These are phyloP conservation scores for Zhuqinia jingwanae DNA, from an alignment of 2,888 invertebrate genomes.

Conservation along the genomic window DNA sequence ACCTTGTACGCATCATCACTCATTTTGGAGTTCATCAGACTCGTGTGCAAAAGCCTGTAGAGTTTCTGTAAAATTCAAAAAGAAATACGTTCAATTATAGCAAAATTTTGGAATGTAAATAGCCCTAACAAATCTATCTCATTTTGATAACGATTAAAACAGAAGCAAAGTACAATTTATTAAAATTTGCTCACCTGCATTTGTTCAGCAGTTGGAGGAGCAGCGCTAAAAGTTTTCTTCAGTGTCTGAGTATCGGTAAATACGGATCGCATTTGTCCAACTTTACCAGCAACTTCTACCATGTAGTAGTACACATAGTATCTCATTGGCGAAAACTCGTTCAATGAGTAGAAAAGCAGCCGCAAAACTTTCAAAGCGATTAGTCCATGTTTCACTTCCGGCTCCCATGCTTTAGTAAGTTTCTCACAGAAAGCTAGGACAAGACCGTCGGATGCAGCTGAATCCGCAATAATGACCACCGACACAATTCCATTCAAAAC, in stretches of 20 bases:
- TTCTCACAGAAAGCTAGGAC: slow-evolving; percentile 96
- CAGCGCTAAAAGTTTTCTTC: slow-evolving; percentile 89
- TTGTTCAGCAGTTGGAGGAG: slow-evolving; percentile 92
- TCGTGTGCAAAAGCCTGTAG: slow-evolving; percentile 93
- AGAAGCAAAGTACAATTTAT: no score
- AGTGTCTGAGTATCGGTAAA: slow-evolving; percentile 92
- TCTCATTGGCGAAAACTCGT: slow-evolving; percentile 90
- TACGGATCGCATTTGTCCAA: slow-evolving; percentile 91
- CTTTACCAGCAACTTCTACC: slow-evolving; percentile 93
- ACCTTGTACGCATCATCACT: slow-evolving; percentile 83
- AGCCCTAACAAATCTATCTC: no score
- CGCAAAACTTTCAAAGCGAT: slow-evolving; percentile 94
- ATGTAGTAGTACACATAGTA: slow-evolving; percentile 97
- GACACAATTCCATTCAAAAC: slow-evolving; percentile 98
- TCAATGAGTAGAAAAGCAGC: slow-evolving; percentile 95
- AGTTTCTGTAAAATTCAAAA: slow-evolving; percentile 85
- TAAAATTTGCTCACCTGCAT: slow-evolving; percentile 84
- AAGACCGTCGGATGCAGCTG: slow-evolving; percentile 77
- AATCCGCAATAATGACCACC: slow-evolving; percentile 82
- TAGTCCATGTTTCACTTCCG: slow-evolving; percentile 89
- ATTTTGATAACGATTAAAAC: no score
- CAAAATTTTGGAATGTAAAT: not conserved
- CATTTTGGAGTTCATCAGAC: slow-evolving; percentile 91
- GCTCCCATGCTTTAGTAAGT: slow-evolving; percentile 88
- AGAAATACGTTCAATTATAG: not conserved